Evolutionary conservation across 2,888 invertebrate genomes (phyloP).

Genomic region (Pachycephus smyrnensis): DNA sequence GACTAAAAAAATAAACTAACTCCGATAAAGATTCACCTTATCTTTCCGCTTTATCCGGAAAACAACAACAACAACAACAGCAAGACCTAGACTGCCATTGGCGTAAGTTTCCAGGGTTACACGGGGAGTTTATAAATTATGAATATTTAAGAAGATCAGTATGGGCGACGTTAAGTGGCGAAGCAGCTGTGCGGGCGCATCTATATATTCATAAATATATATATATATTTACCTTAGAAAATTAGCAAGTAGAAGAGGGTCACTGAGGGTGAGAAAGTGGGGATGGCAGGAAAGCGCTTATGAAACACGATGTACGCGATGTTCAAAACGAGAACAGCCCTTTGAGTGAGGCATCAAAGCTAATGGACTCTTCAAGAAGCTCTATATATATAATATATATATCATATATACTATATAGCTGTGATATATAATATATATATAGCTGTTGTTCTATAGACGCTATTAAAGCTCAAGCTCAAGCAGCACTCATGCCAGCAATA

Average conservation of each 20-base stretch:
- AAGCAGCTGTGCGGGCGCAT: neutral
- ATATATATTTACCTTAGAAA: constrained; percentile 43
- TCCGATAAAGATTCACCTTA: neutral
- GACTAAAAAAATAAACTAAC: neutral
- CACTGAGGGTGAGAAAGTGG: constrained; percentile 43
- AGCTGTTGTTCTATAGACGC: neutral
- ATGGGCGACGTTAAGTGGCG: neutral
- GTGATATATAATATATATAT: neutral
- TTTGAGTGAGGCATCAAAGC: constrained; percentile 64
- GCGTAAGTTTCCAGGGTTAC: constrained; percentile 14
- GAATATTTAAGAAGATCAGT: constrained; percentile 50
- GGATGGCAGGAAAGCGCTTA: constrained; percentile 48
- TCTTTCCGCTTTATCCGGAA: neutral
- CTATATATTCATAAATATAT: constrained; percentile 16
- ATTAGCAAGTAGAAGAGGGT: constrained; percentile 32
- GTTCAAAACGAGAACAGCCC: constrained; percentile 56
- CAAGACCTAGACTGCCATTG: neutral
- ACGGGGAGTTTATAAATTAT: constrained; percentile 53
- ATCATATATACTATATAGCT: neutral
- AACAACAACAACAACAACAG: neutral
- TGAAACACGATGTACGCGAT: constrained; percentile 61
- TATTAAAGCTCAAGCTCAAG: neutral
- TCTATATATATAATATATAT: neutral
- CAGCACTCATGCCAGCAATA: neutral
- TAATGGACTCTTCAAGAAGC: constrained; percentile 49